Evolutionary conservation across 2,797 vertebrate genomes (phyloP).

Genomic region (Channallabes apus): DNA sequence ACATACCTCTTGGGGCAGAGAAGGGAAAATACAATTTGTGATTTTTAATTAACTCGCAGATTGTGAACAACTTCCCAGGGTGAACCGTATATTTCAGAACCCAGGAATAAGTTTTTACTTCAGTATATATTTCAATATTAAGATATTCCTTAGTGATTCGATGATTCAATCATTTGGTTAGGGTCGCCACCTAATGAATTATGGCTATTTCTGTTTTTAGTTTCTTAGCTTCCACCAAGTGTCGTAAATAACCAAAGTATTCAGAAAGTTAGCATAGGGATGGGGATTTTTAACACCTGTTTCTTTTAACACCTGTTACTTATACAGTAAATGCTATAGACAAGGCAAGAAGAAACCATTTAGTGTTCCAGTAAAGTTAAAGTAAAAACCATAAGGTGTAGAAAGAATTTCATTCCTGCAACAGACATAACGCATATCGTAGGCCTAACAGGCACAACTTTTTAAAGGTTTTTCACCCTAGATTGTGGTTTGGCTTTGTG

Average conservation of each 20-base stretch:
- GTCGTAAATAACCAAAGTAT: background rate
- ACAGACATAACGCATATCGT: too few species aligned
- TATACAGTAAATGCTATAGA: background rate
- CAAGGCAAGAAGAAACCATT: background rate
- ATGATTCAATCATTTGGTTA: background rate
- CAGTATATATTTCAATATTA: background rate
- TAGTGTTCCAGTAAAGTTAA: background rate
- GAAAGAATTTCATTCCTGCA: background rate
- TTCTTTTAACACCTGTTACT: too few species aligned
- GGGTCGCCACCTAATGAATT: background rate
- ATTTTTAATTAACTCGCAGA: background rate
- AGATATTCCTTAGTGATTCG: too few species aligned
- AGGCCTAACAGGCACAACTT: too few species aligned
- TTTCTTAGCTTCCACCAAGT: too few species aligned
- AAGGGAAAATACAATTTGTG: background rate
- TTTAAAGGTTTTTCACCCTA: background rate
- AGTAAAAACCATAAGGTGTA: background rate
- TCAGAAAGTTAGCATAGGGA: background rate
- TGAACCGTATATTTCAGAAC: background rate
- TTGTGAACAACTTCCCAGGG: background rate
- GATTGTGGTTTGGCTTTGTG: background rate
- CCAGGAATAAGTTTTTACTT: background rate
- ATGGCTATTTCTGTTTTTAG: background rate
- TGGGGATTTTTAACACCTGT: background rate
- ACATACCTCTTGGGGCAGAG: too few species aligned